phyloP scores from a whole-genome alignment of 2,888 invertebrate genomes.

The Aspidiotus destructor region DNA sequence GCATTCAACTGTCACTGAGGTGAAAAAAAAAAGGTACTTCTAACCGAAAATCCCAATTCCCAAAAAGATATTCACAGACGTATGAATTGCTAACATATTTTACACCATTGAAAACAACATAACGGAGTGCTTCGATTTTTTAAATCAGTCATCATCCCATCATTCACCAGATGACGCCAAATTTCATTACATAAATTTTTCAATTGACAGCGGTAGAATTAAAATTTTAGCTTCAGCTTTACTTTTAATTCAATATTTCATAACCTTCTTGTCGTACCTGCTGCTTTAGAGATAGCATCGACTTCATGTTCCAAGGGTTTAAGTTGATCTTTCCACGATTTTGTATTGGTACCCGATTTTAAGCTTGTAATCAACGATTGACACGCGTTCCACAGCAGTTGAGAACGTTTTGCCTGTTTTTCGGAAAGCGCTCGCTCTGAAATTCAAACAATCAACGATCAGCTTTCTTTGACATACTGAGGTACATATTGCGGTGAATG shows the following conservation, averaged over 20 bases:
- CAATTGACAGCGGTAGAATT: neutral
- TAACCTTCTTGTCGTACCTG: constrained; percentile 47
- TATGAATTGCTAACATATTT: no score
- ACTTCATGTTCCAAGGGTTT: constrained; percentile 59
- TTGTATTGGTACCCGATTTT: constrained; percentile 36
- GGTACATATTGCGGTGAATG: no score
- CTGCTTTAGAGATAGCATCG: constrained; percentile 61
- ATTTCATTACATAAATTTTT: neutral
- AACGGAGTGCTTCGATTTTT: no score
- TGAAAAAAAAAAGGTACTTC: no score
- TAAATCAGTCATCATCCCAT: neutral
- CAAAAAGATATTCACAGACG: no score
- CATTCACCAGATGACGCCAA: neutral
- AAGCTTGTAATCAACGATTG: constrained; percentile 50
- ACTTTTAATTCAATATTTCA: neutral
- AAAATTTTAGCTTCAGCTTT: constrained; percentile 31
- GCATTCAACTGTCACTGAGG: no score
- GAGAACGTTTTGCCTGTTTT: constrained; percentile 65
- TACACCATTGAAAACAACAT: no score
- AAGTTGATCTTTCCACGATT: constrained; percentile 47
- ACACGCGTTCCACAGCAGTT: constrained; percentile 88
- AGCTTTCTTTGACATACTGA: neutral
- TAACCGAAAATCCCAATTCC: no score
- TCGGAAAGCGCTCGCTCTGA: constrained; percentile 63
- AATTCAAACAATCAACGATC: constrained; percentile 30